Evolutionary conservation across 2,888 invertebrate species (phyloP).

Genomic region (Therioaphis trifolii): DNA sequence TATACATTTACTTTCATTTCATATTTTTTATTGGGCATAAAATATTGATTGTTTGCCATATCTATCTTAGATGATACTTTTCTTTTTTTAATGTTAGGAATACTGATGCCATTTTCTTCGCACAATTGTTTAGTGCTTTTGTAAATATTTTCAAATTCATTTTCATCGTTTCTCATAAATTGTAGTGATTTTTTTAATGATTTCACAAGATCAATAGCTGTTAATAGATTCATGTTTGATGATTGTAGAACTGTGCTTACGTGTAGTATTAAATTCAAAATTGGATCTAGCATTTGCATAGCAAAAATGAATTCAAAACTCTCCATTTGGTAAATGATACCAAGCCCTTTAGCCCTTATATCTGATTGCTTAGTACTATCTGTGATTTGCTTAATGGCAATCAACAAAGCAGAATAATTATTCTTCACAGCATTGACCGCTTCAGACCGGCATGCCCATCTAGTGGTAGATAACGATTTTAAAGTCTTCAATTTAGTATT

Average conservation of each 20-base stretch:
- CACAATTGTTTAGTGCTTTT: no score
- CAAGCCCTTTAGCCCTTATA: not conserved
- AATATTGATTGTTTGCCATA: slow-evolving; percentile 12
- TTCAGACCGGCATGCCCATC: no score
- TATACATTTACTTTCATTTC: slow-evolving; percentile 40
- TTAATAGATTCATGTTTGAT: no score
- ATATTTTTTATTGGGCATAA: slow-evolving; percentile 39
- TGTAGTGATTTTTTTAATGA: slow-evolving; percentile 32
- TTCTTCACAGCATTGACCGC: no score
- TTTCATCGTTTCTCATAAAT: slow-evolving; percentile 24
- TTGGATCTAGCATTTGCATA: slow-evolving; percentile 14
- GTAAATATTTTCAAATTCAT: no score
- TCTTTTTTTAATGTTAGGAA: slow-evolving; percentile 24
- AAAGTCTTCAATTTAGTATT: no score
- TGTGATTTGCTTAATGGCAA: no score
- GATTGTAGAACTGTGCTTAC: no score
- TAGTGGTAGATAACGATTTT: no score
- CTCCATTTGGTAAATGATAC: slow-evolving; percentile 20
- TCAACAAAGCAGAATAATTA: no score
- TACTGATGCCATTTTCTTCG: slow-evolving; percentile 17
- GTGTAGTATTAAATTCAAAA: slow-evolving; percentile 30
- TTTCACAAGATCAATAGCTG: no score
- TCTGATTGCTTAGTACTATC: no score
- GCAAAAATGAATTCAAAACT: slow-evolving; percentile 31
- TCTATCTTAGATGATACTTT: slow-evolving; percentile 31